Conservation (phyloP, 2,888 invertebrate genomes). For the Cristatella mucedo region DNA sequence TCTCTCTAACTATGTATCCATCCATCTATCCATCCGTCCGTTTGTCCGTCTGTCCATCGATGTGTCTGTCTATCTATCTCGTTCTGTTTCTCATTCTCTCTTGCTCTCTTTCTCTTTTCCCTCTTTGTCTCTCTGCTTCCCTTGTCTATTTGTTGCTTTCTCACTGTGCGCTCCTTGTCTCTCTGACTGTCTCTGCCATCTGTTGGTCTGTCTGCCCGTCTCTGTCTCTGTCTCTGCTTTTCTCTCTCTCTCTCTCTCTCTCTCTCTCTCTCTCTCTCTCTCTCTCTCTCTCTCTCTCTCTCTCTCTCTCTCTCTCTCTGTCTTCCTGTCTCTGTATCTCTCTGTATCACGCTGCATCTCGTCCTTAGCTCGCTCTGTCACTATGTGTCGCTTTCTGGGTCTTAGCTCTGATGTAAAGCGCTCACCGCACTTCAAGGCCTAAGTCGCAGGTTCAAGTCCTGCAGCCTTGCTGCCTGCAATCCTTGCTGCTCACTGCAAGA, state of each 20-base stretch:
- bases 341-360: neutral
- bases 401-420: too few relatives aligned
- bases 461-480: too few relatives aligned
- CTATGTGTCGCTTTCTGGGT: neutral
- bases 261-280: neutral
- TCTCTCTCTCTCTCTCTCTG: neutral
- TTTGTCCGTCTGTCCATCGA: neutral
- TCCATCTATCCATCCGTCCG: too few relatives aligned
- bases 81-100: neutral
- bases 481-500: too few relatives aligned
- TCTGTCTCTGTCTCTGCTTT: neutral
- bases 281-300: slow-evolving; percentile 1
- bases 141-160: neutral
- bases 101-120: neutral
- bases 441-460: too few relatives aligned
- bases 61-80: neutral
- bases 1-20: neutral
- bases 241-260: neutral
- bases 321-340: too few relatives aligned
- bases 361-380: neutral
- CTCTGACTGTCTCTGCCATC: neutral
- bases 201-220: neutral
- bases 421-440: too few relatives aligned
- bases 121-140: neutral
- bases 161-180: neutral